These are phyloP conservation scores for Megastigmus dorsalis DNA, from an alignment of 2,888 invertebrate species.

Conservation along the genomic window DNA sequence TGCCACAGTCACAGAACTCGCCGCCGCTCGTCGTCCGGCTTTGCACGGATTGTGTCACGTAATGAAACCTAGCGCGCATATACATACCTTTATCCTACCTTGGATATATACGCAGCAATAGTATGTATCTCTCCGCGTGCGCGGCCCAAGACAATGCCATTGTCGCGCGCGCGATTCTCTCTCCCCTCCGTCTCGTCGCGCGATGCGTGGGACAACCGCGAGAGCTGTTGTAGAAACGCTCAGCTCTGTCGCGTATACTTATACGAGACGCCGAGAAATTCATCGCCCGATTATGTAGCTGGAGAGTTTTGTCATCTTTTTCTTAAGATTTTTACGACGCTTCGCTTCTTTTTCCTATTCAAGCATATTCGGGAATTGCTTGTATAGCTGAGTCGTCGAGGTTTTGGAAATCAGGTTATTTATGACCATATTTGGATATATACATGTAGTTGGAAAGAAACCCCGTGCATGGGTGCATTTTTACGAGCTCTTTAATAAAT, in stretches of 20 bases:
- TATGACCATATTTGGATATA: too few relatives aligned
- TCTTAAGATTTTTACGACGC: too few relatives aligned
- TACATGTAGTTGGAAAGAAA: too few relatives aligned
- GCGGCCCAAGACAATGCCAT: slow-evolving; percentile 49
- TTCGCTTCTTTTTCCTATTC: too few relatives aligned
- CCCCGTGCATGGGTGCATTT: too few relatives aligned
- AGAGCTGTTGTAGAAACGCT: background rate
- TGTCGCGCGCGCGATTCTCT: slow-evolving; percentile 16
- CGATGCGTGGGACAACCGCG: slow-evolving; percentile 30
- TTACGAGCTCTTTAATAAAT: too few relatives aligned
- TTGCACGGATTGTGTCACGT: slow-evolving; percentile 67
- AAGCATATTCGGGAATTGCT: too few relatives aligned
- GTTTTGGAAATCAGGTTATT: too few relatives aligned
- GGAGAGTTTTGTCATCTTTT: too few relatives aligned
- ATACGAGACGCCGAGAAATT: too few relatives aligned
- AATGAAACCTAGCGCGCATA: slow-evolving; percentile 60
- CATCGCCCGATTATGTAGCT: too few relatives aligned
- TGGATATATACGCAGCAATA: background rate
- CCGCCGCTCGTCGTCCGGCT: slow-evolving; percentile 5
- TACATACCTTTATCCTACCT: slow-evolving; percentile 8
- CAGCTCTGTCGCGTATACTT: background rate
- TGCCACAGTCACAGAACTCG: background rate
- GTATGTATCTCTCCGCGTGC: background rate
- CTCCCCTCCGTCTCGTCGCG: background rate
- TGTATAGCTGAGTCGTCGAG: too few relatives aligned